Evolutionary conservation across 1,140 invertebrate genomes (phyloP), one percentile per base, ranked within the genome.

Genomic region (Chrysoperla carnea): DNA sequence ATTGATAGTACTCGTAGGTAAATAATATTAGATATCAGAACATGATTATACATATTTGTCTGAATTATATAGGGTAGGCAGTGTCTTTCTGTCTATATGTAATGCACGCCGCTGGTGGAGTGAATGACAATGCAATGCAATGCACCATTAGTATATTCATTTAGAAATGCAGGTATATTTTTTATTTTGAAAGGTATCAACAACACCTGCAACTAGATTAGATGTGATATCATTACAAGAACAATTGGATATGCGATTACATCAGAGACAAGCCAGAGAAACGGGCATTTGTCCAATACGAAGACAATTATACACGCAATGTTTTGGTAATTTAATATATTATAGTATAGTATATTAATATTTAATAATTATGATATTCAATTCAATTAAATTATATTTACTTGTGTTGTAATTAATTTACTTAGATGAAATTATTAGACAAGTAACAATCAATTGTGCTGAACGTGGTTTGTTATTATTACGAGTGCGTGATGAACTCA

Each of bases 371-470:
- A 31, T 31, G 11, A 31, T 31, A 7, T 7, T 31, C 29, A 31
- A 7, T 7, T 31, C n/a, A n/a, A n/a, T n/a, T n/a, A n/a, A n/a
- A n/a, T n/a, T n/a, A n/a, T n/a, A n/a, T n/a, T n/a, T n/a, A n/a
- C n/a, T n/a, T n/a, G n/a, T n/a, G n/a, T n/a, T n/a, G n/a, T n/a
- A n/a, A n/a, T n/a, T n/a, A n/a, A n/a, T n/a, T n/a, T n/a, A 42
- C 48, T 8, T 45, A 89, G 88, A 93, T 67, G 89, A 94, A 64
- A 65, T 93, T 29, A 93, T 93, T 53, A 67, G 89, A 17, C 81
- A 98, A 73, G 89, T 96, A 8, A 96, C 93, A 4, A 88, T 99
- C 9, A 97, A 95, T 61, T 98, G 95, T 60, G 84, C 86, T 0
- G 94, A 99, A 67, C 72, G 93, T 48, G 95, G 95, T n/a, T 66